Evolutionary conservation across 2,888 invertebrate species (phyloP).

Genomic region (Byasa hedistus): DNA sequence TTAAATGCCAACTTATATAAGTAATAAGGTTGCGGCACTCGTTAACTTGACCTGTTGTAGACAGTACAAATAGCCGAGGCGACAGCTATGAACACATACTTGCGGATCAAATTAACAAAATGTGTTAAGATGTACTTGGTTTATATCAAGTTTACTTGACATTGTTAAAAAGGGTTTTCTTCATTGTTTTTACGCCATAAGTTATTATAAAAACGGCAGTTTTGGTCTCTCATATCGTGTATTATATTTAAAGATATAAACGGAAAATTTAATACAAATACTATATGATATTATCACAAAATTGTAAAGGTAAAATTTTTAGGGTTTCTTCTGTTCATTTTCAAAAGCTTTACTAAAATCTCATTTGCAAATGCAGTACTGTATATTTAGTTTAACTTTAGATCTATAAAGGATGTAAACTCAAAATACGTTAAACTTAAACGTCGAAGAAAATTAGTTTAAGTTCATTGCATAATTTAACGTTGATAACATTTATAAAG

Average conservation of each 20-base stretch:
- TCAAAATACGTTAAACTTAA: background rate
- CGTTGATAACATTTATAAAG: background rate
- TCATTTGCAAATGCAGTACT: background rate
- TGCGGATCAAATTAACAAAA: background rate
- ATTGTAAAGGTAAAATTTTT: too few species aligned
- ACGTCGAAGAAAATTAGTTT: background rate
- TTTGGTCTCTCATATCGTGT: too few species aligned
- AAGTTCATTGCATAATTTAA: background rate
- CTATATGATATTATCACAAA: too few species aligned
- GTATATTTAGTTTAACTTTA: background rate
- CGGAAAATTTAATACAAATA: too few species aligned
- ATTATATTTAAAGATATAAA: too few species aligned
- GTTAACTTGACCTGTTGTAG: slow-evolving; percentile 17
- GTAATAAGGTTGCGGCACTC: slow-evolving; percentile 12
- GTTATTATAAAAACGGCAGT: too few species aligned
- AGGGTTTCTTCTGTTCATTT: background rate
- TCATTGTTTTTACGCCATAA: too few species aligned
- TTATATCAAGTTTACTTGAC: too few species aligned
- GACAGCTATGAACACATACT: background rate
- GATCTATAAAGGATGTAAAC: background rate
- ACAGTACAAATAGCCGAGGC: background rate
- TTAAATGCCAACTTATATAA: slow-evolving; percentile 14
- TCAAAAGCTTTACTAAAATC: background rate
- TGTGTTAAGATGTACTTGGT: background rate
- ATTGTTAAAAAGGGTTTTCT: too few species aligned